Base-by-base conservation (phyloP, 2,113 vertebrate species). In the Tauraco erythrolophus region DNA sequence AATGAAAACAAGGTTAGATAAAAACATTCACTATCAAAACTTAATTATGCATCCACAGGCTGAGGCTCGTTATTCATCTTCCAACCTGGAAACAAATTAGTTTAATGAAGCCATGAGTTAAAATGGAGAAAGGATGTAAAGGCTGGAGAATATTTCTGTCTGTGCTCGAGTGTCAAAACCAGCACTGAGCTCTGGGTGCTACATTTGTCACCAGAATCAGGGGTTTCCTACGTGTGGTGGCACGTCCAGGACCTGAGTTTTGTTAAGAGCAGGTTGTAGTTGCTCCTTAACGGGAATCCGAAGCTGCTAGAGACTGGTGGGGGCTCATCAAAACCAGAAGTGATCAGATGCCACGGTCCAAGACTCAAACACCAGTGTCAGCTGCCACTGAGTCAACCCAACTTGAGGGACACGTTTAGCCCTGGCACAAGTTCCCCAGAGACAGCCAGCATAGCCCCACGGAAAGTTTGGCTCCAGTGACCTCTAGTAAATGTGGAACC, bases 41-140 rank as follows among this genome's bases (percentile, higher is more conserved):
- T 96, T 97, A 92, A 95, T 97, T 96, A 97, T 83, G 93, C 91
- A 88, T 71, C 87, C 89, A 80, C 74, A 85, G 81, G 87, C 93
- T 89, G 81, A 91, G 89, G 81, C 91, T 96, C 81, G 79, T 97
- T 97, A 97, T 96, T 97, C 94, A 95, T 97, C 62, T 89, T 96
- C 89, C 89, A 96, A 95, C 94, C 89, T 95, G 94, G 84, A 94
- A 97, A 87, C 77, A 94, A 97, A 96, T 97, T 94, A 94, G 94
- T 75, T 62, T 95, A 96, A 96, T 94, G 97, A 96, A 95, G 84
- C 89, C 58, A 84, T 18, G 87, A 95, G 95, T 89, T 91, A 94
- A 92, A 97, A 94, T 50, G 83, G 77, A 85, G 96, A 95, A 89
- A 94, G 33, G 61, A 91, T 78, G 66, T 82, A 95, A 82, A 85